Base-by-base conservation (phyloP, 2,797 vertebrate species). In the Fundulus diaphanus region DNA sequence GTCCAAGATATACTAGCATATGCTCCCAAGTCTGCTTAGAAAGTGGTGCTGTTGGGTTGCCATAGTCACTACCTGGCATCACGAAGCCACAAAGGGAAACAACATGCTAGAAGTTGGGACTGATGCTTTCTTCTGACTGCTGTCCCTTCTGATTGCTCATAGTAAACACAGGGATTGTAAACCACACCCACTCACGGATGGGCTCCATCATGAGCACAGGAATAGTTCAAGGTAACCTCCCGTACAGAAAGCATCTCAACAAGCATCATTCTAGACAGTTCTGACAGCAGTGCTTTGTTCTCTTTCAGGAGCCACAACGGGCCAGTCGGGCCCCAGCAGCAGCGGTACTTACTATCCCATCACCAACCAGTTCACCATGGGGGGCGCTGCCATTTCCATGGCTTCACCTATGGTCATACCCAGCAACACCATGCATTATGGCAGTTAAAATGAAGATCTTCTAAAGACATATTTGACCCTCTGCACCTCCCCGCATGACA, bases 191-290 rank as follows among this genome's bases (percentile, higher is more conserved):
- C 96, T 98, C 97, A 91, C 95, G 97, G 95, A 97, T 97, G 96
- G 97, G 97, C 93, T 98, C 97, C 91, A 98, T 98, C 92, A 98
- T 98, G 97, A 98, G 97, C 94, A 98, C 97, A 57, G 97, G 97
- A 85, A 97, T 98, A 87, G 97, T 98, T 85, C 97, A 97, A 96
- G 97, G 97, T 98, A 94, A 87, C 82, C 59, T 27, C 68, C 37
- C 22, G 20, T 24, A 52, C 72, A 80, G 31, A 80, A 12, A 70
- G 16, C 7, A 1, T 24, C 33, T 11, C 0, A 27, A 8, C 16
- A 7, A 6, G 42, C 8, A 15, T 52, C 29, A 13, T 44, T 4
- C 5, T 22, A 0, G n/a, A 44, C 8, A 27, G 3, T 63, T 24
- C 37, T 83, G 13, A 87, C 44, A 35, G 0, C 44, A 18, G 63